Evolutionary conservation across 2,888 invertebrate genomes (phyloP).

Genomic region (Trichopria drosophilae): DNA sequence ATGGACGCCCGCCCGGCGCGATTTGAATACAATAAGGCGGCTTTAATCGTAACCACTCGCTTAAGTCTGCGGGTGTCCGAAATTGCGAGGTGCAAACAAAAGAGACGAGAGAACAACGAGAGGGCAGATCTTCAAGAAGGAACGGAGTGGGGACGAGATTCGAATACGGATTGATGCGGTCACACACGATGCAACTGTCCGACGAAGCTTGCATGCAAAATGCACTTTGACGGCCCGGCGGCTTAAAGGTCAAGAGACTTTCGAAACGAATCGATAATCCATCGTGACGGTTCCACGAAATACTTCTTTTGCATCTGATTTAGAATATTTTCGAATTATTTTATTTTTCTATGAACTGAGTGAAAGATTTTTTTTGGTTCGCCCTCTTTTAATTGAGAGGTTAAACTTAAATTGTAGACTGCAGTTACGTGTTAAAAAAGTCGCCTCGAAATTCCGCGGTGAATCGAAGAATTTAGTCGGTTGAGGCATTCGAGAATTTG

Average conservation of each 20-base stretch:
- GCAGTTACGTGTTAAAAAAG: too few relatives aligned
- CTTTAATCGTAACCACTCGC: constrained; percentile 48
- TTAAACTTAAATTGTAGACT: too few relatives aligned
- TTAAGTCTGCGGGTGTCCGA: constrained; percentile 45
- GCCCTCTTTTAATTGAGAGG: too few relatives aligned
- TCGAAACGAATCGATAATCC: constrained; percentile 31
- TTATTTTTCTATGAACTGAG: too few relatives aligned
- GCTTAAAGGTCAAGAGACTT: too few relatives aligned
- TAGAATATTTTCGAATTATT: too few relatives aligned
- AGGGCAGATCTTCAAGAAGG: constrained; percentile 30
- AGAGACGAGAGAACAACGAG: constrained; percentile 35
- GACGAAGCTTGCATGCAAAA: constrained; percentile 47
- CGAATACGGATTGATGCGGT: constrained; percentile 56
- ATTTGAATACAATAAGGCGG: constrained; percentile 56
- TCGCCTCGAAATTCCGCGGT: too few relatives aligned
- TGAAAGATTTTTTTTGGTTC: too few relatives aligned
- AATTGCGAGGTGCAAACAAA: constrained; percentile 53
- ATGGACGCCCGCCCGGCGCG: constrained; percentile 25
- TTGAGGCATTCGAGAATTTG: constrained; percentile 16
- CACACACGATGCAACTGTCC: constrained; percentile 55
- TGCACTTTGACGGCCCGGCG: constrained; percentile 32
- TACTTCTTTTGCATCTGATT: too few relatives aligned
- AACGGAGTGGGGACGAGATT: constrained; percentile 38
- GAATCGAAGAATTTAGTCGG: neutral
- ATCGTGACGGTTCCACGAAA: neutral